Evolutionary conservation across 35 echinoderm and acorn worm species (phyloP), one percentile per base, ranked within the genome.

Genomic region (Hemicentrotus pulcherrimus): DNA sequence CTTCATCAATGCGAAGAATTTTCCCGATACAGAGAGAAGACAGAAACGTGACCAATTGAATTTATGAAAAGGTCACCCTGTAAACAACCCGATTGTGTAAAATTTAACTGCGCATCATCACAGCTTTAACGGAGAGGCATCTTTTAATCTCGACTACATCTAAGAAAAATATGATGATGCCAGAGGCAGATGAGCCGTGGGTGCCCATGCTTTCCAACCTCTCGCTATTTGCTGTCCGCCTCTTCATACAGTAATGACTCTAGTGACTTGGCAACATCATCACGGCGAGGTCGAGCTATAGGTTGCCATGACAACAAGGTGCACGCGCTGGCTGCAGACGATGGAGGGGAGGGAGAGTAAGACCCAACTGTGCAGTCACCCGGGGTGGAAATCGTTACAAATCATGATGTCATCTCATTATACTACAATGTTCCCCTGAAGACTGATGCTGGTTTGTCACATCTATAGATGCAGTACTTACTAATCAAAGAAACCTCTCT

Each of bases 371-470:
- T 78, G 65, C 65, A 78, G 65, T 78, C 65, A 78, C 65, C 65
- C 19, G 65, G 65, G 65, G 65, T 78, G 65, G 65, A 22, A 6
- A 78, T 78, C 65, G 28, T n/a, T 78, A 24, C 19, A 78, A 78
- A 78, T 78, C 24, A 78, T 78, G 65, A 78, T 78, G 65, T 78
- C 65, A 78, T 78, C 65, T 78, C 65, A 78, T 78, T 78, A 78
- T 22, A n/a, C 65, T 8, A 4, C 65, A n/a, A 28, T 78, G 24
- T 28, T 78, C 19, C 22, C 65, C 65, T 78, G 18, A 78, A 78
- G 65, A 78, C 65, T 18, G 11, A 70, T 70, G 16, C 24, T 28
- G 61, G 18, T 24, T 70, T 4, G 22, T 70, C 61, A 24, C 61
- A 70, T 70, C 61, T 6, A 59, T 16, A 11, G 11, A 70, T 19